Base-by-base conservation (phyloP, 2,888 invertebrate genomes). In the Cordilura impudica region DNA sequence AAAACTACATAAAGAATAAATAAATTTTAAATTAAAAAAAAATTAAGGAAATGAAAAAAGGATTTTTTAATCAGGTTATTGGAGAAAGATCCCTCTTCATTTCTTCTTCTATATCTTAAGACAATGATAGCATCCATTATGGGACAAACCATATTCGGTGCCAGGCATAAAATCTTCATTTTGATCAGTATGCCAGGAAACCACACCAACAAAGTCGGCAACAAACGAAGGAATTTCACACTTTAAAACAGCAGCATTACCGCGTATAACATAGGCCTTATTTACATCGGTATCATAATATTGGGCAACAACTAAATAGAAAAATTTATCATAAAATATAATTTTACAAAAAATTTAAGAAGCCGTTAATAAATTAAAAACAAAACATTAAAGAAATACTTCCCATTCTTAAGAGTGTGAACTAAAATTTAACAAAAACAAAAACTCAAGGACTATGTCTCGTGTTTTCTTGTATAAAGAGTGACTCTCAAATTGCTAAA, bases 181-280 rank as follows among this genome's bases (percentile, higher is more conserved):
- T 83, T 86, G 86, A 90, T 96, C 95, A 82, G 95, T 95, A 85
- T 95, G 95, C 96, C 96, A 96, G 31, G 95, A 95, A 51, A 95
- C 92, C 84, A 98, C 96, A 85, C 92, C 93, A 82, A 98, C 96
- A 90, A 97, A 97, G 91, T 97, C 97, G 81, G 96, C 96, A 78
- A 97, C 97, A 91, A 97, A 98, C 69, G 96, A 96, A 43, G 98
- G 98, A 84, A 96, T 95, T 85, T 95, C 95, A 91, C 96, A 97
- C 90, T 96, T 96, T 85, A 96, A 91, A 77, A 96, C 94, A 12
- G 96, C 96, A 43, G 95, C 94, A 89, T 97, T 97, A 72, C 96
- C 96, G 83, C 94, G 93, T 86, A 96, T 96, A 54, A 96, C 96
- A 90, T 96, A 96, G 89, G 96, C 96, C 91, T 96, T 95, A 91